These are phyloP conservation scores for Calliphora vicina DNA, from an alignment of 1,140 invertebrate species.

Conservation along the genomic window DNA sequence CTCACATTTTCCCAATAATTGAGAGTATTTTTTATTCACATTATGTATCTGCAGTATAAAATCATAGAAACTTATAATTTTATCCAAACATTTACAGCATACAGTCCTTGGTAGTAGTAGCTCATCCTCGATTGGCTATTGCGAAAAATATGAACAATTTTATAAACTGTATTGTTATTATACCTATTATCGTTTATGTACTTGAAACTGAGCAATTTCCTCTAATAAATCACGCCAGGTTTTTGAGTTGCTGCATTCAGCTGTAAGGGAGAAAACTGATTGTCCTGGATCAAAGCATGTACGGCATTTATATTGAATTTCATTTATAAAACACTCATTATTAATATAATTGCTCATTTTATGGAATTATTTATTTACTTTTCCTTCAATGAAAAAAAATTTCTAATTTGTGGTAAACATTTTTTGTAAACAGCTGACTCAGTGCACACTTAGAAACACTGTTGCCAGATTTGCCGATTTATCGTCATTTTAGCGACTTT, in stretches of 20 bases:
- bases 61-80: not conserved
- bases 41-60: not conserved
- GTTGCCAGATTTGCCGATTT: too few relatives aligned
- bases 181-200: too few relatives aligned
- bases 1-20: not conserved
- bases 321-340: not conserved
- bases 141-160: not conserved
- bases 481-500: too few relatives aligned
- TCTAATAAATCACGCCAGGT: not conserved
- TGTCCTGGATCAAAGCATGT: not conserved
- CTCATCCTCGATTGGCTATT: not conserved
- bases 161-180: too few relatives aligned
- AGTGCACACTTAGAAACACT: too few relatives aligned
- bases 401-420: too few relatives aligned
- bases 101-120: not conserved
- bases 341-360: not conserved
- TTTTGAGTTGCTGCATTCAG: not conserved
- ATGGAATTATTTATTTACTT: slow-evolving; percentile 23
- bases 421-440: too few relatives aligned
- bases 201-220: not conserved
- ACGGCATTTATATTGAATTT: not conserved
- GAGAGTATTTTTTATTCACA: slow-evolving; percentile 12
- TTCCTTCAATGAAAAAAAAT: too few relatives aligned
- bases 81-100: not conserved
- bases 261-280: not conserved